Evolutionary conservation across 2,888 invertebrate species (phyloP).

Genomic region (Heliconius charithonia): DNA sequence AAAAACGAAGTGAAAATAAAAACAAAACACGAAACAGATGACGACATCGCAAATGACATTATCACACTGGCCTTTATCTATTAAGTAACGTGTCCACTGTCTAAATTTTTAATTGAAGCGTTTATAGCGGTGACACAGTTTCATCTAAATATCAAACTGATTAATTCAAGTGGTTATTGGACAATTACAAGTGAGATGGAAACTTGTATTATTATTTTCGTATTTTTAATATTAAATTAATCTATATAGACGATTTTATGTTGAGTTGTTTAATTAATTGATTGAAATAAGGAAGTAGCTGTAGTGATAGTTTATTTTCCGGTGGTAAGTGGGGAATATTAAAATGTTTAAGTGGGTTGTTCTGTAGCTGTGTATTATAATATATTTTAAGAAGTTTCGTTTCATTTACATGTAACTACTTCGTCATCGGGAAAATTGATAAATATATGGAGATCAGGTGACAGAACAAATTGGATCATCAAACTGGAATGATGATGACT

Average conservation of each 20-base stretch:
- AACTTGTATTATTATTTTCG: constrained; percentile 3
- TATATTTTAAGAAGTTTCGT: background rate
- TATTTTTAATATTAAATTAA: background rate
- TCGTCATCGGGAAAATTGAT: background rate
- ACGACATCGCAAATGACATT: constrained; percentile 44
- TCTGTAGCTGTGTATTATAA: background rate
- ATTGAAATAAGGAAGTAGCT: background rate
- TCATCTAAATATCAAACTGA: constrained; percentile 42
- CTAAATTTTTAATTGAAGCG: constrained; percentile 43
- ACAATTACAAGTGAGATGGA: constrained; percentile 27
- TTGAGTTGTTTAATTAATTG: background rate
- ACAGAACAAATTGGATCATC: background rate
- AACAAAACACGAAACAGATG: background rate
- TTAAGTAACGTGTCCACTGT: constrained; percentile 37
- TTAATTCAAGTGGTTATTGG: constrained; percentile 33
- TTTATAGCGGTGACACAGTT: constrained; percentile 39
- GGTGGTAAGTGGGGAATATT: constrained; percentile 32
- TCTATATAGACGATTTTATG: background rate
- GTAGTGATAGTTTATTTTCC: background rate
- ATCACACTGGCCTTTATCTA: constrained; percentile 42
- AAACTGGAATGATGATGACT: background rate
- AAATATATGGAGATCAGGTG: background rate
- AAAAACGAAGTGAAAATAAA: background rate
- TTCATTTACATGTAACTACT: background rate
- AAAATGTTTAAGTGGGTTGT: background rate